Conservation (phyloP, 2,797 vertebrate species). For the Muraenolepis orangiensis region DNA sequence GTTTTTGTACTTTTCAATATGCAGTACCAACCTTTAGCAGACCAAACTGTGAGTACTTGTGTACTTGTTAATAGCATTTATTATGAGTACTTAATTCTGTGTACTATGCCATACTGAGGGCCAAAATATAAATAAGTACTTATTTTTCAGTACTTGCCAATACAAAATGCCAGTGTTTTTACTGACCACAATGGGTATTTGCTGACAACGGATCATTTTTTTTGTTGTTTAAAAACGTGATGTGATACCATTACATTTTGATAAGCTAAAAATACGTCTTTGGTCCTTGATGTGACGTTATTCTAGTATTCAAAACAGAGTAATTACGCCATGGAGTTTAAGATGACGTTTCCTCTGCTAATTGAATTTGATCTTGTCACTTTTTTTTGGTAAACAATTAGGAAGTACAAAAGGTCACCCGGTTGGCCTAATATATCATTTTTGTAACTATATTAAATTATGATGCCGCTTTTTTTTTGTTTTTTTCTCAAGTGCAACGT, state of each 20-base stretch:
- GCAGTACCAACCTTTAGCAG: neutral
- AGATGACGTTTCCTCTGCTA: neutral
- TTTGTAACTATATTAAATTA: neutral
- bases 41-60: slow-evolving; percentile 22
- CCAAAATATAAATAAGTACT: slow-evolving; percentile 3
- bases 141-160: slow-evolving; percentile 12
- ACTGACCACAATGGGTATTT: slow-evolving; percentile 8
- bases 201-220: slow-evolving; percentile 1
- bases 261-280: neutral
- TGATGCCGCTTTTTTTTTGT: neutral
- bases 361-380: neutral
- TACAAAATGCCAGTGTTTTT: neutral
- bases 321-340: neutral
- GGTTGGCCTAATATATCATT: neutral
- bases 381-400: neutral
- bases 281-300: neutral
- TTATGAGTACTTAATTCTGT: neutral
- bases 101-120: slow-evolving; percentile 2
- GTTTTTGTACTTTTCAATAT: slow-evolving; percentile 7
- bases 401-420: neutral
- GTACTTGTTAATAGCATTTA: slow-evolving; percentile 10
- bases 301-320: neutral
- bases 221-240: neutral
- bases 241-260: neutral
- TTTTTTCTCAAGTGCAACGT: neutral